Percentiles rank a stretch among this genome's conserved stretches.
These are phyloP conservation scores for Hemichromis elongatus DNA, from an alignment of 2,113 vertebrate genomes.

Conservation along the genomic window DNA sequence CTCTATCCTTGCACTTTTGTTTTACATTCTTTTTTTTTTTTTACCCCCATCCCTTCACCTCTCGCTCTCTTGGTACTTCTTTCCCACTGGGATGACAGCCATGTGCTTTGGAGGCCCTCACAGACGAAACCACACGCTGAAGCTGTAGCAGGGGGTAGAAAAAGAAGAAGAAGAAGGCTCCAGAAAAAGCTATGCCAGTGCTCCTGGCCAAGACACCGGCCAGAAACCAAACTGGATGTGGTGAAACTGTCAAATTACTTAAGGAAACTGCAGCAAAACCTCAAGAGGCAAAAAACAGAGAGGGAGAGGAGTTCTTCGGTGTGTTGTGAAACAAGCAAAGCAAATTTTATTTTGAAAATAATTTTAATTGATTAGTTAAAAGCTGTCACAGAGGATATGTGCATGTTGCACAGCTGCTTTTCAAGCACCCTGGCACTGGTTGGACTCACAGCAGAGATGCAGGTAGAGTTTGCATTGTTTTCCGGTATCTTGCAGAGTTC, in stretches of 20 bases:
- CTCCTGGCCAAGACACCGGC: slow-evolving; percentile 66
- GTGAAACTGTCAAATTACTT: slow-evolving; percentile 80
- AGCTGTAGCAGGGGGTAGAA: slow-evolving; percentile 68
- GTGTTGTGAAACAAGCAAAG: slow-evolving; percentile 37
- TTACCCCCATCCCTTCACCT: neutral
- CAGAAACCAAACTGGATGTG: slow-evolving; percentile 80
- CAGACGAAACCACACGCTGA: slow-evolving; percentile 70
- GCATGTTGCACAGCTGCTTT: neutral
- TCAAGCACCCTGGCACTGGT: neutral
- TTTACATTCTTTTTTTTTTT: neutral
- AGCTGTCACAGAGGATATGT: neutral
- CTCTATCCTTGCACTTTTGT: neutral
- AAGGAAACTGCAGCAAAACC: slow-evolving; percentile 76
- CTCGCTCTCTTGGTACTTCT: neutral
- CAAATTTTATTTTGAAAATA: slow-evolving; percentile 8
- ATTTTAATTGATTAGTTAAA: slow-evolving; percentile 1
- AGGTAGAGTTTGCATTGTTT: neutral
- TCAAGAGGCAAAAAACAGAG: slow-evolving; percentile 59
- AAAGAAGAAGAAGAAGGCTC: slow-evolving; percentile 50
- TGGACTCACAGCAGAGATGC: neutral
- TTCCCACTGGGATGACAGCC: slow-evolving; percentile 61
- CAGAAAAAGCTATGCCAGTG: slow-evolving; percentile 68
- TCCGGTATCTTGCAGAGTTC: neutral
- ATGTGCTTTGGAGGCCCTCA: slow-evolving; percentile 72
- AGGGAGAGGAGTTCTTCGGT: neutral